Evolutionary conservation across 2,888 invertebrate species (phyloP), one percentile per base, ranked within the genome.

Genomic region (Druceiella hillmani): DNA sequence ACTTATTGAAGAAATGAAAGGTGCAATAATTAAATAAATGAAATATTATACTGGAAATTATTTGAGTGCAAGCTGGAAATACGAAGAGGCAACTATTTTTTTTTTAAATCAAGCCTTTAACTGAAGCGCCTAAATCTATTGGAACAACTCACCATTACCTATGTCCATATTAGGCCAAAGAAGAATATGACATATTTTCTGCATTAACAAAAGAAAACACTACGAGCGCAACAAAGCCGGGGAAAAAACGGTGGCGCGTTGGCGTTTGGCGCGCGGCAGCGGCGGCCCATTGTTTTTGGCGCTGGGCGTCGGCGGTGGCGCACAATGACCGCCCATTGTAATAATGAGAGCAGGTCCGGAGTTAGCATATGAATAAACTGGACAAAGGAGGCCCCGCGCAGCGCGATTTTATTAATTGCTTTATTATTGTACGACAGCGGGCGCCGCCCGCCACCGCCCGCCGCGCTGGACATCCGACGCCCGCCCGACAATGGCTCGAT

Each of bases 291-390:
- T 62, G 61, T 61, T 62, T 61, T 59, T 59, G 54, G 57, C 27
- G 27, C 27, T 27, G 13, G 11, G 22, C 25, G 25, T 10, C 4
- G 25, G 27, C 27, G 27, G 11, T 5, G 27, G 13, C 15, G 27
- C 27, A 27, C 27, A 27, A 27, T 27, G 27, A 27, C 27, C 27
- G 27, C 27, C 27, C 27, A 27, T 27, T 27, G 27, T 27, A 27
- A 27, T 27, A 27, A 27, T 27, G 27, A 27, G 27, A 27, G 27
- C 11, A 27, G 27, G 27, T 27, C 53, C 55, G 55, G 59, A 64
- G 62, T 67, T 67, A 64, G 64, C 66, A 66, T 64, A 66, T 66
- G 64, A 66, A 67, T 66, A 64, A 61, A 62, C 53, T 61, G 64
- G 62, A 66, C 66, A 65, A 65, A 61, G 58, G 59, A 57, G 55